Evolutionary conservation across 2,113 vertebrate genomes (phyloP).

Genomic region (Paralichthys olivaceus): DNA sequence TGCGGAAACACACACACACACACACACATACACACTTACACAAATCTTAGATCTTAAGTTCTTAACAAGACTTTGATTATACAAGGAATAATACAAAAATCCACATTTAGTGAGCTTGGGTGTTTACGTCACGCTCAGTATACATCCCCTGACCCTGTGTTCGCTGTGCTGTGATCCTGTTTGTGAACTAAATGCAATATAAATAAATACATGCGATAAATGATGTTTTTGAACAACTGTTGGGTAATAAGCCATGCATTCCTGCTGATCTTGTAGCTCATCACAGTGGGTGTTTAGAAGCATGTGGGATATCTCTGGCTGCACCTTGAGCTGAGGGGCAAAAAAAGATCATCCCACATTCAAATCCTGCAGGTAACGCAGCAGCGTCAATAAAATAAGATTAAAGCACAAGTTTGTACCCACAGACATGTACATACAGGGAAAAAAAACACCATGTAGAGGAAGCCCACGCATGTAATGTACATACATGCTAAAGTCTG

Average conservation of each 20-base stretch:
- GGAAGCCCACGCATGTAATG: conserved; percentile 34
- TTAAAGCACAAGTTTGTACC: conserved; percentile 51
- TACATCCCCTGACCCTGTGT: conserved; percentile 14
- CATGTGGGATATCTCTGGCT: conserved; percentile 59
- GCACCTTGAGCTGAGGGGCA: conserved; percentile 71
- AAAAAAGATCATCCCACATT: conserved; percentile 67
- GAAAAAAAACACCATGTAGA: neutral
- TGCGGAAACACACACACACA: too few relatives aligned
- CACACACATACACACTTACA: too few relatives aligned
- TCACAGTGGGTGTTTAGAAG: conserved; percentile 35
- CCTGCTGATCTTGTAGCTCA: conserved; percentile 36
- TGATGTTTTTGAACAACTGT: conserved; percentile 28
- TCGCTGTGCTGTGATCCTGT: neutral
- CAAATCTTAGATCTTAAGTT: neutral
- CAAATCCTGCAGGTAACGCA: conserved; percentile 55
- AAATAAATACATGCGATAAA: conserved; percentile 40
- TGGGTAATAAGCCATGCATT: conserved; percentile 30
- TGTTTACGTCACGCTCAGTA: conserved; percentile 20
- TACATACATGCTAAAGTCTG: neutral
- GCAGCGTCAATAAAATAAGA: conserved; percentile 50
- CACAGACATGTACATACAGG: conserved; percentile 10
- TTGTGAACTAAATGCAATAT: conserved; percentile 27
- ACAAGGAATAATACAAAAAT: too few relatives aligned
- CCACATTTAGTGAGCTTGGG: too few relatives aligned
- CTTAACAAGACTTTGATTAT: too few relatives aligned